Conservation (phyloP, 30 jellyfish, hydroid and myxozoan genomes). For the Turritopsis rubra region DNA sequence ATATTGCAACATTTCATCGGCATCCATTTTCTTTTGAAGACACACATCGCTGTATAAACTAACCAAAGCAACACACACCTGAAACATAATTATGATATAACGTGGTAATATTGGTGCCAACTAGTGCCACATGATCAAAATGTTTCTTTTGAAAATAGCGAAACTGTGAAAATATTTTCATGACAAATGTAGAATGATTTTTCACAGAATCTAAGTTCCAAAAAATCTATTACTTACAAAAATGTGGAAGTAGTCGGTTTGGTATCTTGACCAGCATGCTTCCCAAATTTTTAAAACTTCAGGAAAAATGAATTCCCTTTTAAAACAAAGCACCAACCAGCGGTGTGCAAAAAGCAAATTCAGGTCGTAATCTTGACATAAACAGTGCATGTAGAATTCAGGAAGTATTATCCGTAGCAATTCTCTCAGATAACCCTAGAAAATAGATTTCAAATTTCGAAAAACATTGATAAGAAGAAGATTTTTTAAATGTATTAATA, state of each 20-base stretch:
- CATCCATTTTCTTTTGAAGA: slow-evolving; percentile 48
- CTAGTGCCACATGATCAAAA: background rate
- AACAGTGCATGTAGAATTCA: slow-evolving; percentile 69
- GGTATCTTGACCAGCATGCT: slow-evolving; percentile 97
- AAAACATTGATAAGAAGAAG: too few species aligned
- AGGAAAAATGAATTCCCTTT: slow-evolving; percentile 72
- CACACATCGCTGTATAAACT: slow-evolving; percentile 61
- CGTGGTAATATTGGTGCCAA: too few species aligned
- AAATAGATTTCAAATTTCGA: too few species aligned
- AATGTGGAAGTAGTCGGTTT: slow-evolving; percentile 85
- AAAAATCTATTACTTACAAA: slow-evolving; percentile 46
- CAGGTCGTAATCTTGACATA: slow-evolving; percentile 70
- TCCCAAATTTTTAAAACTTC: slow-evolving; percentile 87
- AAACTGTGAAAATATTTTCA: background rate
- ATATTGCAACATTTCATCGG: slow-evolving; percentile 72
- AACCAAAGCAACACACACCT: slow-evolving; percentile 58
- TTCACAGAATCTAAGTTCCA: too few species aligned
- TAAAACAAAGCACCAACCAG: slow-evolving; percentile 94
- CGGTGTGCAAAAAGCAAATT: slow-evolving; percentile 87
- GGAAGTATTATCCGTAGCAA: slow-evolving; percentile 81
- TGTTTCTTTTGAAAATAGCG: background rate
- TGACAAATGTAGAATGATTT: too few species aligned
- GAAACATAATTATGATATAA: too few species aligned
- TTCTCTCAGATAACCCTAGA: slow-evolving; percentile 76
- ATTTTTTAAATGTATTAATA: too few species aligned